phyloP scores from a whole-genome alignment of 2,113 vertebrate genomes.

The Calonectris borealis region DNA sequence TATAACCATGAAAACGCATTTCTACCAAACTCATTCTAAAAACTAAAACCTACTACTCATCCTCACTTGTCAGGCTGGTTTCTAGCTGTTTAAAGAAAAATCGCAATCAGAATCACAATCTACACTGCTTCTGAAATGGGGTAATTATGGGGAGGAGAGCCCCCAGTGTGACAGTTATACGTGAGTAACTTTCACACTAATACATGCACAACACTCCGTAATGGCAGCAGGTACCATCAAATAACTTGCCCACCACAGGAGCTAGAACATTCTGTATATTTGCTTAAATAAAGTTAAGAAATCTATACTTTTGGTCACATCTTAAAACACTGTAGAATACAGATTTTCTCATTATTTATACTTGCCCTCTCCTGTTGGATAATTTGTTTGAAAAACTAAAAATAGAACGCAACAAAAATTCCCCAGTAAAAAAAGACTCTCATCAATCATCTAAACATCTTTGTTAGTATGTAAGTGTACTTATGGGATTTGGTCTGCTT shows the following conservation, averaged over 20 bases:
- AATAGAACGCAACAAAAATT: conserved; percentile 17
- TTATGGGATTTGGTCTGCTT: not conserved
- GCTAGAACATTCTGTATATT: not conserved
- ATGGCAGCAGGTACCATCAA: not conserved
- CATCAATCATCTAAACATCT: not conserved
- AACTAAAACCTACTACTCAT: conserved; percentile 26
- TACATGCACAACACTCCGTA: not conserved
- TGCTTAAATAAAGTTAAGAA: conserved; percentile 12
- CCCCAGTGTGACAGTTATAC: not conserved
- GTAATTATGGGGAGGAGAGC: not conserved
- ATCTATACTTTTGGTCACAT: conserved; percentile 26
- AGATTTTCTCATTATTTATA: not conserved
- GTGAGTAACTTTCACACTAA: not conserved
- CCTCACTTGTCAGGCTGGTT: not conserved
- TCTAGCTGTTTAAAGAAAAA: not conserved
- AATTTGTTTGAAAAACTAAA: not conserved
- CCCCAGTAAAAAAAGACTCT: not conserved
- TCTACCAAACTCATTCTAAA: conserved; percentile 26
- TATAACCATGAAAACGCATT: not conserved
- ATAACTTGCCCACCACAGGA: not conserved
- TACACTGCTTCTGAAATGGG: not conserved
- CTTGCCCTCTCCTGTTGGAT: not conserved
- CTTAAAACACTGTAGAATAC: not conserved
- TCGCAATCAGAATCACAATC: not conserved
- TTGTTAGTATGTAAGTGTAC: not conserved